Percentiles rank a stretch among this genome's conserved stretches.
Conservation (phyloP, 2,113 vertebrate genomes). For the Bubo blakistoni region DNA sequence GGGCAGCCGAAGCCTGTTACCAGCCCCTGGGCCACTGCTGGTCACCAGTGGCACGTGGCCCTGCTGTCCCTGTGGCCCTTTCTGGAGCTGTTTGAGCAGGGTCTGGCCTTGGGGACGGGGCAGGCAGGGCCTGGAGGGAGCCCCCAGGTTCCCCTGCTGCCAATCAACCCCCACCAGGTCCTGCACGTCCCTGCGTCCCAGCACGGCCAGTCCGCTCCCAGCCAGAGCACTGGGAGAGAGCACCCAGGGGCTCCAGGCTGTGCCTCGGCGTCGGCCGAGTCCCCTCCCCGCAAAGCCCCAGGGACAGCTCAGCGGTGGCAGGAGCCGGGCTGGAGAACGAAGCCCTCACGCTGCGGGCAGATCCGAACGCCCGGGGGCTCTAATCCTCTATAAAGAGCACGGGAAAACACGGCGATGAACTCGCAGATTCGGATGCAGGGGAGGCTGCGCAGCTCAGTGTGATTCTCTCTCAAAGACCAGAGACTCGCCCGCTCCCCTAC, state of each 20-base stretch:
- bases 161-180: background rate
- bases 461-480: background rate
- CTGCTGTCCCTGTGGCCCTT: background rate
- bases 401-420: background rate
- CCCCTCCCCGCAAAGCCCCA: too few relatives aligned
- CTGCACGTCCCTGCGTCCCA: rapidly evolving
- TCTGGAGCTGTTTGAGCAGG: background rate
- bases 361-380: rapidly evolving
- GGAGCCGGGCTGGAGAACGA: rapidly evolving
- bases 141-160: too few relatives aligned
- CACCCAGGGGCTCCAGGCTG: background rate
- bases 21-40: background rate
- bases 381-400: rapidly evolving
- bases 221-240: too few relatives aligned
- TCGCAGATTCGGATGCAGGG: rapidly evolving
- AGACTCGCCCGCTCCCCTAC: rapidly evolving
- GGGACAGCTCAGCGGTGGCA: rapidly evolving
- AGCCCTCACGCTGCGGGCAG: rapidly evolving
- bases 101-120: rapidly evolving
- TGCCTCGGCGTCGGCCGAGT: too few relatives aligned
- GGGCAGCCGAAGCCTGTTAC: rapidly evolving
- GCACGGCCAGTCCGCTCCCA: rapidly evolving
- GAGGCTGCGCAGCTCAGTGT: background rate
- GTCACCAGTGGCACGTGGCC: rapidly evolving
- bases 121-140: background rate